phyloP scores from a whole-genome alignment of 1,140 invertebrate genomes.

The Drosophila pectinifera region DNA sequence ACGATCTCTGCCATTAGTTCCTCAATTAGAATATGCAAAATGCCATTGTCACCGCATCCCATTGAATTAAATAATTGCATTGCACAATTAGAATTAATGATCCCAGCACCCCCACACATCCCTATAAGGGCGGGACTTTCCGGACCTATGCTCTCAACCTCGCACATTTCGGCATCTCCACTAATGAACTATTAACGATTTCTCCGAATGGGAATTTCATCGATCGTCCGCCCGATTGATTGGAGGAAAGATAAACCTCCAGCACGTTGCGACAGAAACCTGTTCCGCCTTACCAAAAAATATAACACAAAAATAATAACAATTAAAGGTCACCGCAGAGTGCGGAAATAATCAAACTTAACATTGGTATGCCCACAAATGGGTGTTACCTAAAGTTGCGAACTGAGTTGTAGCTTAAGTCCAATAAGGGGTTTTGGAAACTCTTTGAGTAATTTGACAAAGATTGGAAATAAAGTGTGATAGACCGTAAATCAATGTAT shows the following conservation, averaged over 20 bases:
- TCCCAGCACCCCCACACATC: slow-evolving; percentile 3
- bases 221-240: slow-evolving; percentile 13
- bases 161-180: slow-evolving; percentile 39
- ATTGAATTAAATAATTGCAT: slow-evolving; percentile 18
- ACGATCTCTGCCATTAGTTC: slow-evolving; percentile 26
- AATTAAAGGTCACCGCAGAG: slow-evolving; percentile 31
- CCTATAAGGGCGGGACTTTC: slow-evolving; percentile 16
- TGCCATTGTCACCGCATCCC: slow-evolving; percentile 32
- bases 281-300: slow-evolving; percentile 31
- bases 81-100: slow-evolving; percentile 38
- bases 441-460: neutral
- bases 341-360: slow-evolving; percentile 32
- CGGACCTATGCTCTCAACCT: slow-evolving; percentile 11
- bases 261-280: slow-evolving; percentile 63
- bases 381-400: slow-evolving; percentile 1
- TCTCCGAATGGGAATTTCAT: slow-evolving; percentile 46
- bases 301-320: slow-evolving; percentile 17
- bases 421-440: neutral
- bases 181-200: slow-evolving; percentile 59
- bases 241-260: slow-evolving; percentile 77
- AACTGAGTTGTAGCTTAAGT: no score
- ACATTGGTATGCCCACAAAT: slow-evolving; percentile 36
- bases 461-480: neutral
- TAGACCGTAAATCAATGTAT: neutral
- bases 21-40: slow-evolving; percentile 48